phyloP scores from a whole-genome alignment of 2,797 vertebrate species.

The Monodelphis domestica region DNA sequence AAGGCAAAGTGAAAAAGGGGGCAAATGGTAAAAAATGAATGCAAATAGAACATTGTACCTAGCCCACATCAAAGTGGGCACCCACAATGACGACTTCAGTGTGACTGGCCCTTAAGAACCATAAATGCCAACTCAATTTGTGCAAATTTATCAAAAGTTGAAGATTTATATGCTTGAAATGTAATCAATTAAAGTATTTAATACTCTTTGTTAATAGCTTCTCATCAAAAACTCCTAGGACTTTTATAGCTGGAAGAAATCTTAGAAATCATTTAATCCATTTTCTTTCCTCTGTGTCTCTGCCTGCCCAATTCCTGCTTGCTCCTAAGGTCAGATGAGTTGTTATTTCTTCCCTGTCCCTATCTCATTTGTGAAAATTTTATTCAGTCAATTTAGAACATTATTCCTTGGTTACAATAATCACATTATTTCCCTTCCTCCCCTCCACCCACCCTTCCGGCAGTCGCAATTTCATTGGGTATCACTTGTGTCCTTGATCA shows the following conservation, averaged over 20 bases:
- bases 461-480: no score
- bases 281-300: not conserved
- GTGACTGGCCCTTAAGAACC: constrained; percentile 44
- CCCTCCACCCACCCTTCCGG: no score
- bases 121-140: constrained; percentile 45
- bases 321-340: not conserved
- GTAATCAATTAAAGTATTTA: constrained; percentile 2
- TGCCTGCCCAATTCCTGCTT: not conserved
- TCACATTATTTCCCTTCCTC: no score
- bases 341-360: not conserved
- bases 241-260: not conserved
- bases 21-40: constrained; percentile 2
- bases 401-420: no score
- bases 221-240: constrained; percentile 34
- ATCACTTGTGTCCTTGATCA: no score
- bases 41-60: constrained; percentile 47
- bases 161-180: constrained; percentile 17
- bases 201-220: constrained; percentile 13
- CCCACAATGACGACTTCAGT: constrained; percentile 54
- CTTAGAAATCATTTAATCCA: not conserved
- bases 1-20: constrained; percentile 27
- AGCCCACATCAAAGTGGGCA: not conserved
- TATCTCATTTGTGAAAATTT: no score
- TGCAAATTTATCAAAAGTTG: constrained; percentile 44
- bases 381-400: no score